Conservation (phyloP, 2,797 vertebrate species). For the Malurus splendens region DNA sequence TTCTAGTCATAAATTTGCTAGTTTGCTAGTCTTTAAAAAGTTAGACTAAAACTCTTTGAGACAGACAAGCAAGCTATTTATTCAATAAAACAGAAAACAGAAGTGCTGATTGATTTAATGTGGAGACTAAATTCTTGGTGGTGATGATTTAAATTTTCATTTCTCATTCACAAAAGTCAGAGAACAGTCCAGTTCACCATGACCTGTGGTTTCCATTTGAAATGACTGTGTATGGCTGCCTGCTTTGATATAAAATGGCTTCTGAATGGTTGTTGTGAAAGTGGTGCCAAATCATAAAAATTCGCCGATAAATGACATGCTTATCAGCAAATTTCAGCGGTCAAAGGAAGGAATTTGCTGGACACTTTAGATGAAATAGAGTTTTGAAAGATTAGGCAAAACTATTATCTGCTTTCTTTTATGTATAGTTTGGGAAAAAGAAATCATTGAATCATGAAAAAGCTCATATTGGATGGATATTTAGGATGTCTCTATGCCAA, state of each 20-base stretch:
- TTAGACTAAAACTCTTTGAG: neutral
- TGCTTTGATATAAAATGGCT: neutral
- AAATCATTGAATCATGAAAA: neutral
- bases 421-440: neutral
- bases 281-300: slow-evolving; percentile 12
- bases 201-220: slow-evolving; percentile 3
- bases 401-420: neutral
- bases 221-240: neutral
- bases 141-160: neutral
- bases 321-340: slow-evolving; percentile 27
- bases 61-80: neutral
- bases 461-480: neutral
- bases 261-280: neutral
- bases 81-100: neutral
- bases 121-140: neutral
- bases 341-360: slow-evolving; percentile 21
- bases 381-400: neutral
- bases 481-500: neutral
- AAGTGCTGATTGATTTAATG: neutral
- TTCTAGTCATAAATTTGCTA: neutral
- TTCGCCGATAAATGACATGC: neutral
- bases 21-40: neutral
- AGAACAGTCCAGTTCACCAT: neutral
- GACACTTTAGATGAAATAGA: neutral
- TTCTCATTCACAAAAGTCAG: slow-evolving; percentile 20